Evolutionary conservation across 1,140 invertebrate species (phyloP), one percentile per base, ranked within the genome.

Genomic region (Caenorhabditis latens): DNA sequence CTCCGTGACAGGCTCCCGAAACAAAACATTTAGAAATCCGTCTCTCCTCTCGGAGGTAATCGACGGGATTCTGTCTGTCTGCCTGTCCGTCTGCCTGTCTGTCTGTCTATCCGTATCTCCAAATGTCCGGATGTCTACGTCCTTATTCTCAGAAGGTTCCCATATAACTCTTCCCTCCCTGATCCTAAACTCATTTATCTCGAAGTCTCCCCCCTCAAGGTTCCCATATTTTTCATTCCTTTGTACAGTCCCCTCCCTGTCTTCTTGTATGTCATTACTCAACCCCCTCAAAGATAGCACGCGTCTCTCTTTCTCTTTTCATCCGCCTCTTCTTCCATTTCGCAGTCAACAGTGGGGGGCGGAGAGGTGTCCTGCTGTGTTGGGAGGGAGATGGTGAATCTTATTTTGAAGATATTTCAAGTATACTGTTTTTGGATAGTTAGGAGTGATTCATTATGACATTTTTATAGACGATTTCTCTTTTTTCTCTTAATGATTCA

Each of bases 211-310:
- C n/a, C n/a, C n/a, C 57, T 8, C 0, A 21, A 42, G 50, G 21
- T 82, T 82, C 43, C 75, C 43, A 55, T 50, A 55, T 83, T 55
- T 58, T 57, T 58, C 40, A 42, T 21, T 8, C 57, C 57, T 21
- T 13, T 58, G 57, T 58, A 58, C 14, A 58, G 57, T 58, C 19
- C n/a, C 19, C n/a, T 58, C 1, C n/a, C 19, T n/a, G 16, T n/a
- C n/a, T n/a, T 8, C 16, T 21, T 58, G n/a, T 58, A 58, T 58
- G 19, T 58, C 57, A 58, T 58, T 58, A 58, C n/a, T 58, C 57
- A 58, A n/a, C 3, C 14, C 16, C 57, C 16, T 16, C 50, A 32
- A 32, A 32, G 32, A 32, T 2, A 53, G 57, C 57, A 16, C 57
- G n/a, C 57, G 14, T 58, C n/a, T 58, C 2, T 58, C n/a, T 21